phyloP scores from a whole-genome alignment of 2,797 vertebrate genomes.

The Chaunax sp. region DNA sequence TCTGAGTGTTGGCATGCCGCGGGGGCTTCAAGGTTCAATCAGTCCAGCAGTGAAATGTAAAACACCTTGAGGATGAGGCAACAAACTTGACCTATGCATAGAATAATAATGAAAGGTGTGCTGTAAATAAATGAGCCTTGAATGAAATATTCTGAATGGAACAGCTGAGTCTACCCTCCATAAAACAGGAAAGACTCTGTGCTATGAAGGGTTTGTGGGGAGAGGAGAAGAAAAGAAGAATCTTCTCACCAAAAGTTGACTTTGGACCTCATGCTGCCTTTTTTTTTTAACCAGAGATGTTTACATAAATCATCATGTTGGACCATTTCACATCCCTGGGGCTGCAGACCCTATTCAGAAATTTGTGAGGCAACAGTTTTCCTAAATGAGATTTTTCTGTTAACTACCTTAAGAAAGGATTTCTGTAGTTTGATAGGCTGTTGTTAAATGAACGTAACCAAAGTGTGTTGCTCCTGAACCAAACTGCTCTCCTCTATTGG shows the following conservation, averaged over 20 bases:
- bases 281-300: conserved; percentile 12
- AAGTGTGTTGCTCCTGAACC: background rate
- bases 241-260: conserved; percentile 43
- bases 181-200: conserved; percentile 55
- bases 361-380: background rate
- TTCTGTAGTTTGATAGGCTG: background rate
- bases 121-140: conserved; percentile 53
- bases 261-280: conserved; percentile 32
- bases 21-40: conserved; percentile 37
- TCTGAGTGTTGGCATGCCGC: conserved; percentile 37
- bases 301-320: conserved; percentile 43
- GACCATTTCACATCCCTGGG: conserved; percentile 17
- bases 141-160: conserved; percentile 29
- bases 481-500: conserved; percentile 22
- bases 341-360: conserved; percentile 6
- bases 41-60: conserved; percentile 45
- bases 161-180: conserved; percentile 24
- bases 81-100: conserved; percentile 41
- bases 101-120: conserved; percentile 45
- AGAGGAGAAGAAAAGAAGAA: conserved; percentile 19
- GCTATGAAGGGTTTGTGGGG: conserved; percentile 17
- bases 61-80: conserved; percentile 47
- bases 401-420: background rate
- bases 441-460: background rate
- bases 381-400: conserved; percentile 6